phyloP scores from a whole-genome alignment of 2,888 invertebrate species.

The Diaperis boleti region DNA sequence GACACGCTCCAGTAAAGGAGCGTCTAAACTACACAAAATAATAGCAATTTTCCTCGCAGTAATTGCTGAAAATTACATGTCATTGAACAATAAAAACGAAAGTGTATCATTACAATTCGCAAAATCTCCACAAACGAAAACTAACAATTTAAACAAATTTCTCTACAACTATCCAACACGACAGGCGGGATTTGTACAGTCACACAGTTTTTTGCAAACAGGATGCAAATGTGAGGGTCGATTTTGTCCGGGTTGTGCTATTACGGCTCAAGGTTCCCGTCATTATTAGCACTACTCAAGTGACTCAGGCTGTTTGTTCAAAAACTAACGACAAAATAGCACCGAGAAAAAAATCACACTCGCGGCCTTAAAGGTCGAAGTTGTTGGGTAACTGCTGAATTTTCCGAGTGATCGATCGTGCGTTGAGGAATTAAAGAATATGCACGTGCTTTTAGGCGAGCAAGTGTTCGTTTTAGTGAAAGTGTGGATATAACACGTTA shows the following conservation, averaged over 20 bases:
- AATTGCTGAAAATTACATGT: conserved; percentile 20
- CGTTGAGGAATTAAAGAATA: conserved; percentile 25
- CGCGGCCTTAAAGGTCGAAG: conserved; percentile 22
- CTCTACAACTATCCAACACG: conserved; percentile 4
- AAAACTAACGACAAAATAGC: conserved; percentile 19
- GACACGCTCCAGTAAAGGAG: conserved; percentile 8
- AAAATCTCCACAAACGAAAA: conserved; percentile 15
- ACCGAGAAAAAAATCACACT: conserved; percentile 19
- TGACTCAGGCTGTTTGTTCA: conserved; percentile 8
- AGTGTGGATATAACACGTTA: conserved; percentile 4
- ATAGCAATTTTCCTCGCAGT: conserved; percentile 2
- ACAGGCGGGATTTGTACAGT: conserved; percentile 14
- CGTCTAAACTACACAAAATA: background rate
- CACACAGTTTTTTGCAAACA: conserved; percentile 13
- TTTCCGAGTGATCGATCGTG: conserved; percentile 26
- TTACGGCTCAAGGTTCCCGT: conserved; percentile 24
- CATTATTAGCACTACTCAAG: conserved; percentile 11
- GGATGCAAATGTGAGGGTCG: conserved; percentile 29
- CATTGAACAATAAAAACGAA: conserved; percentile 20
- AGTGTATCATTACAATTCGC: conserved; percentile 4
- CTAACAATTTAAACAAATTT: conserved; percentile 23
- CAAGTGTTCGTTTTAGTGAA: conserved; percentile 16
- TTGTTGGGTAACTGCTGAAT: conserved; percentile 16
- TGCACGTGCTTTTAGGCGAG: conserved; percentile 16
- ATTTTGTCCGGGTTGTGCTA: conserved; percentile 17